phyloP scores from a whole-genome alignment of 2,113 vertebrate species.

The Sminthopsis crassicaudata region DNA sequence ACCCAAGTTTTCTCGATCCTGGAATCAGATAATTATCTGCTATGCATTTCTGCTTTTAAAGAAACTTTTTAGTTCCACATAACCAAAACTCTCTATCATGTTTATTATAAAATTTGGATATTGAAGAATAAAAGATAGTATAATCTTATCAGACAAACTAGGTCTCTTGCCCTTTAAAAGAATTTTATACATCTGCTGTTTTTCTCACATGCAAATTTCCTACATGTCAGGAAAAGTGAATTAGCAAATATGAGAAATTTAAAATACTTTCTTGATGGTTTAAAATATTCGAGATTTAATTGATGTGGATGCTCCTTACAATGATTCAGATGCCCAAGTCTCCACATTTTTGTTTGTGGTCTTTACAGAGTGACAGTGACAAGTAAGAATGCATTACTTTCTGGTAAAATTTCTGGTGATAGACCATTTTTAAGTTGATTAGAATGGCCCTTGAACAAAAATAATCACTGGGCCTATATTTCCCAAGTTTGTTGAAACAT shows the following conservation, averaged over 20 bases:
- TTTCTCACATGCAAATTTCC: constrained; percentile 55
- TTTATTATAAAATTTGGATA: neutral
- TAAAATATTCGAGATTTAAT: constrained; percentile 60
- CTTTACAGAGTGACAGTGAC: neutral
- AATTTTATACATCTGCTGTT: constrained; percentile 56
- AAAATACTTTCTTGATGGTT: constrained; percentile 43
- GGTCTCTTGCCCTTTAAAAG: constrained; percentile 57
- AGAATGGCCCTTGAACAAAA: neutral
- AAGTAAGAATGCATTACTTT: neutral
- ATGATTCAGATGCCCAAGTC: neutral
- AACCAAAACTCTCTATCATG: neutral
- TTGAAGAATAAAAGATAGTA: neutral
- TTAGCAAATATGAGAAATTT: constrained; percentile 60
- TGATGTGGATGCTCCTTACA: neutral
- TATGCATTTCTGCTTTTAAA: neutral
- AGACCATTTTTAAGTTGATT: neutral
- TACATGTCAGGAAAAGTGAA: constrained; percentile 65
- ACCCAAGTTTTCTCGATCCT: neutral
- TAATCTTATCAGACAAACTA: constrained; percentile 33
- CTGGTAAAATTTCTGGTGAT: neutral
- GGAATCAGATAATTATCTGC: neutral
- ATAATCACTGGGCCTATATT: neutral
- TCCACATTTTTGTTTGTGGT: neutral
- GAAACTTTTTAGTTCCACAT: neutral
- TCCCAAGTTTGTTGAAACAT: neutral